Base-by-base conservation (phyloP, 2,888 invertebrate species). In the Apamea monoglypha region DNA sequence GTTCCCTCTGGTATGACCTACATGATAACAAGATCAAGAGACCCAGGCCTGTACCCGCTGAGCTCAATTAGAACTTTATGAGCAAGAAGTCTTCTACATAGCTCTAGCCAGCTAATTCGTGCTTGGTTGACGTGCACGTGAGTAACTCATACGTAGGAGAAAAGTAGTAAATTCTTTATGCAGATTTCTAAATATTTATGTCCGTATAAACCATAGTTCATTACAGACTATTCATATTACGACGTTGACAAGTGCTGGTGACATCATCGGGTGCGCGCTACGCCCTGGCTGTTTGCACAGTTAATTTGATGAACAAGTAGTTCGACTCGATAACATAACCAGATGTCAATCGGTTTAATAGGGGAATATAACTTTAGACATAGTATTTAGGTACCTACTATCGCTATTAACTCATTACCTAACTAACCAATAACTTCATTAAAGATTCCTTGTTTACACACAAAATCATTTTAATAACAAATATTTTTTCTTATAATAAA, bases 241-340 rank as follows among this genome's bases (percentile, higher is more conserved):
- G 68, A 87, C 68, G 92, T 92, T 92, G 92, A 92, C 92, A 92
- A 91, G 90, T 89, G 92, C 87, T 87, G 56, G 90, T 95, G 94
- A 95, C 93, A 95, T 95, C 95, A 95, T 88, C 90, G 82, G 80
- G 79, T 82, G 83, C 84, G 86, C 85, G 86, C 87, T 84, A 80
- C 78, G 88, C 87, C 89, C 81, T 86, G 87, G 83, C 87, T 92
- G 92, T 92, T 92, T 92, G 91, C 90, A 82, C 87, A 91, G 90
- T 90, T 92, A 92, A 94, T 93, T 92, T 88, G 90, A 92, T 91
- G 91, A 91, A 88, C 88, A 89, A 91, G 86, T 91, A 89, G 85
- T 85, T 89, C 83, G 87, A 89, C 88, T 90, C 83, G 84, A 90
- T 88, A 82, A 68, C 89, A 85, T 83, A 76, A 89, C 87, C 86